Evolutionary conservation across 1,140 invertebrate species (phyloP).

Genomic region (Drosophila micromelanica): DNA sequence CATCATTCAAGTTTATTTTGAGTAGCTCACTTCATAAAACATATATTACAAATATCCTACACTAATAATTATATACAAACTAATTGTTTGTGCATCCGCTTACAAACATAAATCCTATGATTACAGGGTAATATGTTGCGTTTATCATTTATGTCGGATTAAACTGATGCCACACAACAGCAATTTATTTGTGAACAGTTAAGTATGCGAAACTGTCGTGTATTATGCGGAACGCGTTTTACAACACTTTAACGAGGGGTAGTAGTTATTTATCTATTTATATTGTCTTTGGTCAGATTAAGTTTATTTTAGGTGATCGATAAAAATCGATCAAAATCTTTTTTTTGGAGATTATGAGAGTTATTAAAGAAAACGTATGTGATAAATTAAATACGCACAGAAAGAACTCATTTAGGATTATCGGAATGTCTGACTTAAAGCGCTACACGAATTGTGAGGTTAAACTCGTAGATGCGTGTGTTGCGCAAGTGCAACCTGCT

Average conservation of each 20-base stretch:
- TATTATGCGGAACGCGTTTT: constrained; percentile 32
- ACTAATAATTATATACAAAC: too few relatives aligned
- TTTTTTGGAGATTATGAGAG: too few relatives aligned
- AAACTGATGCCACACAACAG: constrained; percentile 18
- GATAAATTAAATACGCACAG: too few relatives aligned
- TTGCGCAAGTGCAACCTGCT: constrained; percentile 25
- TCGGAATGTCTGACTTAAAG: not conserved
- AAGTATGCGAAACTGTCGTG: constrained; percentile 26
- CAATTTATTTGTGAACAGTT: constrained; percentile 26
- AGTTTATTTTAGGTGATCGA: too few relatives aligned
- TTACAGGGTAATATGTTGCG: constrained; percentile 3
- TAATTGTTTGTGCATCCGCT: not conserved
- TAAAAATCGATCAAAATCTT: too few relatives aligned
- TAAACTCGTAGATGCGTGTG: constrained; percentile 2
- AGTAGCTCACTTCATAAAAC: too few relatives aligned
- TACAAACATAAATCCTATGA: not conserved
- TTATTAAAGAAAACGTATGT: too few relatives aligned
- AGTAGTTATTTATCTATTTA: too few relatives aligned
- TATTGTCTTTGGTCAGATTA: too few relatives aligned
- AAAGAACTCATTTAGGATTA: too few relatives aligned
- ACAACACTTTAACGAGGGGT: constrained; percentile 2
- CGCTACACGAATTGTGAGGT: not conserved
- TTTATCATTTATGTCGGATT: constrained; percentile 41
- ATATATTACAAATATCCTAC: too few relatives aligned
- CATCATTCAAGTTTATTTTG: too few relatives aligned